Conservation (phyloP, 2,888 invertebrate species). For the Hedya salicella region DNA sequence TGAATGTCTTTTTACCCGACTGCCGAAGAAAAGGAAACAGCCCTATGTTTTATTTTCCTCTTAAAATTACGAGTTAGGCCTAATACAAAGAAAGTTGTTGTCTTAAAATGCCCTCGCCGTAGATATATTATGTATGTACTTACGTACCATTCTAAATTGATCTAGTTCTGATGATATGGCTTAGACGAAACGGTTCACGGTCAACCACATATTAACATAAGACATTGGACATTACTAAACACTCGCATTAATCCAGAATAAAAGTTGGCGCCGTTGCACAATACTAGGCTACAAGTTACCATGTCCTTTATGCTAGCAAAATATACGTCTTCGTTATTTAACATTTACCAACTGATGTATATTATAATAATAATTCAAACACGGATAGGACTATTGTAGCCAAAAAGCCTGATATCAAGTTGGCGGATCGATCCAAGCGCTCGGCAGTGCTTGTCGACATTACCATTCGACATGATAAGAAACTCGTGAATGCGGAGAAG, state of each 20-base stretch:
- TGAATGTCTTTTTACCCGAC: no score
- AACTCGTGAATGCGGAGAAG: no score
- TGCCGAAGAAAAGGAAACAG: no score
- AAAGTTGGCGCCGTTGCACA: constrained; percentile 1
- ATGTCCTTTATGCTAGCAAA: no score
- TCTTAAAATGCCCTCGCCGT: constrained; percentile 12
- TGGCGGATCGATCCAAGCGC: no score
- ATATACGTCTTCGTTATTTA: neutral
- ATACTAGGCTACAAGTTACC: neutral
- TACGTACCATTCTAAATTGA: constrained; percentile 33
- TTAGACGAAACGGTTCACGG: constrained; percentile 37
- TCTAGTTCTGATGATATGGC: constrained; percentile 37
- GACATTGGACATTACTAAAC: constrained; percentile 29
- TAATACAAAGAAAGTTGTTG: constrained; percentile 8
- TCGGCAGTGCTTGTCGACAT: no score
- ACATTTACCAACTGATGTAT: no score
- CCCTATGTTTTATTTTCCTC: no score
- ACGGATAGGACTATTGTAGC: no score
- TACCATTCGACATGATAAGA: no score
- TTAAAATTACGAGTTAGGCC: neutral
- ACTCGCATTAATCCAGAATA: constrained; percentile 10
- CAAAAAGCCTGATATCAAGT: no score
- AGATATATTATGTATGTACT: neutral
- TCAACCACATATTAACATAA: constrained; percentile 33
- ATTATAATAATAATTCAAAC: no score